Evolutionary conservation across 2,888 invertebrate species (phyloP).

Genomic region (Melinaea marsaeus): DNA sequence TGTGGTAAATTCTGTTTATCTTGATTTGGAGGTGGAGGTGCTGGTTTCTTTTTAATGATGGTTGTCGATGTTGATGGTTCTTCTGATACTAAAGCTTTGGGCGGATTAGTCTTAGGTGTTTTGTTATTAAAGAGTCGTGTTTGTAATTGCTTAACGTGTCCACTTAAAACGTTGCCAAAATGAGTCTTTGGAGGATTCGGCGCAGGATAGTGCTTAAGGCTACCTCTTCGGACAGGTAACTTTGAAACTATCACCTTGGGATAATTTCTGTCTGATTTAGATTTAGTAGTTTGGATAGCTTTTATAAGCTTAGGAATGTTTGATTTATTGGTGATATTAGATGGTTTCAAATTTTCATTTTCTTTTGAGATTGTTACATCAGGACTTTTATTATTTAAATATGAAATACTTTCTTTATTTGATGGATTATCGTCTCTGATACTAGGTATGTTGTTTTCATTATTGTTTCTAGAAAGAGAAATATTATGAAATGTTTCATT

Average conservation of each 20-base stretch:
- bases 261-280: constrained; percentile 54
- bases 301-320: constrained; percentile 67
- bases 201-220: constrained; percentile 62
- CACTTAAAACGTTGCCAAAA: constrained; percentile 69
- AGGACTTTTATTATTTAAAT: neutral
- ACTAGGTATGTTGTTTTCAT: neutral
- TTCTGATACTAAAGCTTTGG: constrained; percentile 37
- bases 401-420: neutral
- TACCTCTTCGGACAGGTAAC: constrained; percentile 62
- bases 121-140: constrained; percentile 62
- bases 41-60: constrained; percentile 61
- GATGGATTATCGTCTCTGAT: neutral
- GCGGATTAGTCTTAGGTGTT: constrained; percentile 38
- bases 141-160: constrained; percentile 71
- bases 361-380: constrained; percentile 8
- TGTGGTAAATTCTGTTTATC: constrained; percentile 44
- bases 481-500: neutral
- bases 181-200: constrained; percentile 70
- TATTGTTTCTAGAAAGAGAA: neutral
- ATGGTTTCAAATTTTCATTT: constrained; percentile 11
- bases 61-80: constrained; percentile 54
- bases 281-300: constrained; percentile 49
- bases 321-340: constrained; percentile 45
- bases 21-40: constrained; percentile 50
- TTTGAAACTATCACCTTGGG: constrained; percentile 62